Conservation (phyloP, 2,888 invertebrate genomes). For the Leptinotarsa haldemani region DNA sequence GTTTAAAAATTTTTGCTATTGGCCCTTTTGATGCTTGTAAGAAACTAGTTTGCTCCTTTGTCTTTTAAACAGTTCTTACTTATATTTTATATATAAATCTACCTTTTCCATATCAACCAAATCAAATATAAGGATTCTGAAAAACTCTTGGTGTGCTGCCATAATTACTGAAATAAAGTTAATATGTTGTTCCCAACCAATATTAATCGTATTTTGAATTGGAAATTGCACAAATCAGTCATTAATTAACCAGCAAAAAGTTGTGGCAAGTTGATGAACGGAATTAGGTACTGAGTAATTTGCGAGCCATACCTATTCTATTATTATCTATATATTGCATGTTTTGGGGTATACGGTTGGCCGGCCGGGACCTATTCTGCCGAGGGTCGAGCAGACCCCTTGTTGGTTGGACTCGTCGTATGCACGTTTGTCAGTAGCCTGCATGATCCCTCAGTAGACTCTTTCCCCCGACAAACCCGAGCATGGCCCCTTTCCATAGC, state of each 20-base stretch:
- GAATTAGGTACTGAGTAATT: slow-evolving; percentile 44
- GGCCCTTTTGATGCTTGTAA: no score
- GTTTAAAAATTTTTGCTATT: no score
- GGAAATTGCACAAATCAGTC: no score
- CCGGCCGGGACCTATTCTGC: slow-evolving; percentile 68
- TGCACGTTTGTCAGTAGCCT: slow-evolving; percentile 60
- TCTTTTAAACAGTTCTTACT: no score
- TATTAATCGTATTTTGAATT: not conserved
- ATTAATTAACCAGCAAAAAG: not conserved
- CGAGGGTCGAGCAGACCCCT: slow-evolving; percentile 52
- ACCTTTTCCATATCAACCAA: no score
- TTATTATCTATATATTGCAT: slow-evolving; percentile 58
- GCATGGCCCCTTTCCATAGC: slow-evolving; percentile 37
- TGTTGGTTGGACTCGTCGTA: slow-evolving; percentile 56
- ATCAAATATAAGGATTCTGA: no score
- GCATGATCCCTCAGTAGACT: slow-evolving; percentile 53
- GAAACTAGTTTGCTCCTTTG: no score
- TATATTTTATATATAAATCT: no score
- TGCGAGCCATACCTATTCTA: slow-evolving; percentile 54
- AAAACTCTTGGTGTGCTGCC: no score
- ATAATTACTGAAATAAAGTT: not conserved
- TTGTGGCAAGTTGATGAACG: slow-evolving; percentile 29
- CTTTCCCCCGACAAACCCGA: slow-evolving; percentile 35
- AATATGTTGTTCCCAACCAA: not conserved
- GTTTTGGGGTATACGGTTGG: slow-evolving; percentile 63